Evolutionary conservation across 2,113 vertebrate genomes (phyloP).

Genomic region (Poicephalus meyeri): DNA sequence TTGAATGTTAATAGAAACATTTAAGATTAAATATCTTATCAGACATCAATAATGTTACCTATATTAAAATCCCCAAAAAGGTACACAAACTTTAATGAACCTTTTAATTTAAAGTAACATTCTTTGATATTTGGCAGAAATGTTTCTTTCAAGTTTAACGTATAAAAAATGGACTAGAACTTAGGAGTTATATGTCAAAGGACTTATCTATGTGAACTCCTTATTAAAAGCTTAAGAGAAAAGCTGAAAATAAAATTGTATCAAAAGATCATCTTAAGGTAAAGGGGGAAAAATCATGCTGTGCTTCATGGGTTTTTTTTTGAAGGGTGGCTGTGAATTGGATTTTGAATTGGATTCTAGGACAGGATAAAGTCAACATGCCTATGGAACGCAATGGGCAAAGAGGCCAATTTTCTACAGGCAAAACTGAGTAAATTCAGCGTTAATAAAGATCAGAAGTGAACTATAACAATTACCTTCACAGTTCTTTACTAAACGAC

Average conservation of each 20-base stretch:
- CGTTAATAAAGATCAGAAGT: background rate
- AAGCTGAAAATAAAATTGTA: background rate
- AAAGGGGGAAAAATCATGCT: background rate
- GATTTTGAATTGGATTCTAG: background rate
- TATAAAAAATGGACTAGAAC: background rate
- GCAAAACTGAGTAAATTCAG: background rate
- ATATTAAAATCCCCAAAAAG: background rate
- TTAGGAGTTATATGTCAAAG: background rate
- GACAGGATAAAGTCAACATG: background rate
- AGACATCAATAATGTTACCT: background rate
- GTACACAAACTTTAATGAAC: background rate
- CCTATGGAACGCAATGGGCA: background rate
- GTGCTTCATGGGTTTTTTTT: background rate
- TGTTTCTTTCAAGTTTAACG: conserved; percentile 35
- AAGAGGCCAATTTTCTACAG: background rate
- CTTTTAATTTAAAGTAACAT: background rate
- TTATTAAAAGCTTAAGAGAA: background rate
- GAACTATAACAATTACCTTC: background rate
- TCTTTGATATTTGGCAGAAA: conserved; percentile 48
- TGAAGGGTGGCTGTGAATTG: background rate
- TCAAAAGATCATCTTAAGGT: background rate
- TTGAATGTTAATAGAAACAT: background rate
- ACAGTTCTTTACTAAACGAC: background rate
- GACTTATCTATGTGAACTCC: background rate
- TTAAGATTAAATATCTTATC: background rate